These are phyloP conservation scores for Lamellibrachia satsuma DNA, from an alignment of 2,888 invertebrate genomes.

Conservation along the genomic window DNA sequence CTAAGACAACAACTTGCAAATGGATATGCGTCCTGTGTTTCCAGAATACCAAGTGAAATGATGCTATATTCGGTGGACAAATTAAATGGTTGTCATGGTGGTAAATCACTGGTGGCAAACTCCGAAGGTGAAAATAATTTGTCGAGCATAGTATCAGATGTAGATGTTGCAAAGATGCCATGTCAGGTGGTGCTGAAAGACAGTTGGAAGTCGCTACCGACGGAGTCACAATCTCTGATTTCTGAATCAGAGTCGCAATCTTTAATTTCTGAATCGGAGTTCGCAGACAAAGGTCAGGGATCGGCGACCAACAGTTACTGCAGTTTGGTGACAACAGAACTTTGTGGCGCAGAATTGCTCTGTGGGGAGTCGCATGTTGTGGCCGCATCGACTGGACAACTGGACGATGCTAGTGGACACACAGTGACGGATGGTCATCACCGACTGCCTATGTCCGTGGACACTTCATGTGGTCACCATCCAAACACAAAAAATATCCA, in stretches of 20 bases:
- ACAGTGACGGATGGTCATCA: not conserved
- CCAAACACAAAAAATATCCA: not conserved
- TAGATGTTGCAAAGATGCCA: not conserved
- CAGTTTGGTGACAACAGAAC: not conserved
- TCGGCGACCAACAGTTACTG: not conserved
- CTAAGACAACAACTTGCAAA: not conserved
- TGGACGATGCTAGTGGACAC: not conserved
- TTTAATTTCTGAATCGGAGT: not conserved
- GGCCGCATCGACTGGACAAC: not conserved
- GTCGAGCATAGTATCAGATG: not conserved
- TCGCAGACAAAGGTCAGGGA: not conserved
- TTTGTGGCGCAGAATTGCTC: not conserved
- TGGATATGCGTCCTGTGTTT: not conserved
- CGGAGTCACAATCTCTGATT: not conserved
- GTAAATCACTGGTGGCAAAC: not conserved
- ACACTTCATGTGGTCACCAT: not conserved
- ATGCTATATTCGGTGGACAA: not conserved
- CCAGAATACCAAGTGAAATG: slow-evolving; percentile 3
- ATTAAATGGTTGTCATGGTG: not conserved
- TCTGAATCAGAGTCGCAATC: not conserved
- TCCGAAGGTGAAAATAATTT: not conserved
- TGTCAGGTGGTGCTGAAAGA: not conserved
- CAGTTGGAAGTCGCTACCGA: not conserved
- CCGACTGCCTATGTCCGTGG: not conserved
- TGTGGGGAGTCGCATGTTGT: not conserved